Percentiles rank a stretch among this genome's conserved stretches.
Evolutionary conservation across 2,113 vertebrate species (phyloP).

Genomic region (Nestor notabilis): DNA sequence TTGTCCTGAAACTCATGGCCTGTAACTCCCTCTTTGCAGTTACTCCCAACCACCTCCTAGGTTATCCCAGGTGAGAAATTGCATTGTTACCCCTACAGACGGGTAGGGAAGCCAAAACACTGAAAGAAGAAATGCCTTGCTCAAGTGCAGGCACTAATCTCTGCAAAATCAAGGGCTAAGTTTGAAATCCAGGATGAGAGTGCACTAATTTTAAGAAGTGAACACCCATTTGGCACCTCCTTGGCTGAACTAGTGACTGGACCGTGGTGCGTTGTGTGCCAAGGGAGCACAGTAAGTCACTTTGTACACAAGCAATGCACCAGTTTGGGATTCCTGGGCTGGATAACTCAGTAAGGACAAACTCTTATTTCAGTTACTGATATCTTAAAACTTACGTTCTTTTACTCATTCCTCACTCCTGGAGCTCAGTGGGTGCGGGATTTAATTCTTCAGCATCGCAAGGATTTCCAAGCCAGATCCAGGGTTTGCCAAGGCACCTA

Average conservation of each 20-base stretch:
- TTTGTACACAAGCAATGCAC: accelerated
- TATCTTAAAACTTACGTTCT: not conserved
- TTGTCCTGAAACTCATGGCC: not conserved
- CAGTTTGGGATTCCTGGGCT: accelerated
- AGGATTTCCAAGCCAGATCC: not conserved
- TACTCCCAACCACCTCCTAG: not conserved
- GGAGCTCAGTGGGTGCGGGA: accelerated
- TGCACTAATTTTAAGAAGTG: not conserved
- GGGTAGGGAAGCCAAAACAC: not conserved
- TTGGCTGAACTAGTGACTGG: accelerated
- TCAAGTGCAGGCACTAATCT: not conserved
- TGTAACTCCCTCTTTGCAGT: not conserved
- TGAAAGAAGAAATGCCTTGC: not conserved
- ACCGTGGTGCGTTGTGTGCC: accelerated
- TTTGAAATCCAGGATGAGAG: not conserved
- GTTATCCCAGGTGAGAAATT: not conserved
- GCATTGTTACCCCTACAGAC: not conserved
- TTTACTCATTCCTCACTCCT: not conserved
- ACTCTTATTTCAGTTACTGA: not conserved
- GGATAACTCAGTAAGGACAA: not conserved
- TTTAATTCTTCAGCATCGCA: not conserved
- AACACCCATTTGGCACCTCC: not conserved
- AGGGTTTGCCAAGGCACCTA: not conserved
- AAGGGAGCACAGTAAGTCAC: accelerated
- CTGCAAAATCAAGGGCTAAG: not conserved